Base-by-base conservation (phyloP, 2,888 invertebrate species). In the Epinotia ramella region DNA sequence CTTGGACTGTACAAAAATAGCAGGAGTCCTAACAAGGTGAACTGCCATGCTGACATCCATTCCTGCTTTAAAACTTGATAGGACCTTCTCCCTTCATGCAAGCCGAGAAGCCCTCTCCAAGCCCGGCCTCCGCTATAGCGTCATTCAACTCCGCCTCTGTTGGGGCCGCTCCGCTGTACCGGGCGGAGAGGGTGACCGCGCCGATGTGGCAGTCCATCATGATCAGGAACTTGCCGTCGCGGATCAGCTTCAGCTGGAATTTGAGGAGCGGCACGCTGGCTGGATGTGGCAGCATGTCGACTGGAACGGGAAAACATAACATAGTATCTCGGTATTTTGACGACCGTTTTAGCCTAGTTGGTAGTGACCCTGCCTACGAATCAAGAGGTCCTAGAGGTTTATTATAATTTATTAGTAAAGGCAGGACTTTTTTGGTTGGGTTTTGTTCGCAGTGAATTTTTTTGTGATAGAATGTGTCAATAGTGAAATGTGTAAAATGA, bases 131-230 rank as follows among this genome's bases (percentile, higher is more conserved):
- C 4, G 59, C n/a, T 0, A 72, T 68, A 0, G 82, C 88, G 0
- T 84, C 79, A 0, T 82, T 80, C 2, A 92, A 80, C 49, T 91
- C 91, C 0, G 82, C 74, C 0, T 84, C 81, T 59, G 84, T 84
- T 0, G 88, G 85, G 0, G 80, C 71, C 0, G 74, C 24, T 0
- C 46, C 74, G 2, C 83, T 78, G 4, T 76, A 64, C 1, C 59
- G 59, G 3, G 57, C 40, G 3, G 70, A 70, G 3, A 90, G 78
- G 0, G 87, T 83, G 0, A 81, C 80, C n/a, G 86, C 84, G 0
- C 88, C 89, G 0, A 86, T 81, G 33, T 80, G 80, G 67, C 93
- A 93, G 77, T 93, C 92, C 77, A 87, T 81, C 81, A 91, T 82
- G 57, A 93, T 76, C 1, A 93, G 82, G 71, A 83, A 93, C 71